Evolutionary conservation across 53 echinoderm and acorn worm genomes (phyloP).

Genomic region (Actinopyga echinites): DNA sequence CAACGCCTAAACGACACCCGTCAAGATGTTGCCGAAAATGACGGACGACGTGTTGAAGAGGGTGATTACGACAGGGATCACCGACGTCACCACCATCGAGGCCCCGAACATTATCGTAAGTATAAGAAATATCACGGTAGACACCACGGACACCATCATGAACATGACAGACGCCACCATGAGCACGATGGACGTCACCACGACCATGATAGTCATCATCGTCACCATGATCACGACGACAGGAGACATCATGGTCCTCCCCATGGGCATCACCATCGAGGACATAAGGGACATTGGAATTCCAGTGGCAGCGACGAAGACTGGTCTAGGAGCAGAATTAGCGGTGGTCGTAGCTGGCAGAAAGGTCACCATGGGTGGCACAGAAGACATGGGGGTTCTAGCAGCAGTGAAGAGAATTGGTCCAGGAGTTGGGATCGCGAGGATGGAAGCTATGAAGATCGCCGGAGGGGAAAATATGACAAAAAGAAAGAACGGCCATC

Average conservation of each 20-base stretch:
- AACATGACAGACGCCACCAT: background rate
- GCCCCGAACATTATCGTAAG: background rate
- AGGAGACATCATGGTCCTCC: background rate
- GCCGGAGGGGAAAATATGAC: background rate
- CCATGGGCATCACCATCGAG: background rate
- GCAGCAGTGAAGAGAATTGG: background rate
- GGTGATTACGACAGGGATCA: background rate
- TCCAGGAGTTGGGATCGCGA: background rate
- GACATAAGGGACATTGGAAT: background rate
- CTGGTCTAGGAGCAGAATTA: background rate
- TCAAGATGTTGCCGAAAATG: no score
- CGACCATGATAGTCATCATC: background rate
- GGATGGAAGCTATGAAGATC: background rate
- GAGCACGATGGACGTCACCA: background rate
- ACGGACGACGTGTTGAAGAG: no score
- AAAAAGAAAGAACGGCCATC: constrained; percentile 30
- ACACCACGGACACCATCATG: background rate
- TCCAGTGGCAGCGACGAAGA: no score
- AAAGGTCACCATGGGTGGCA: background rate
- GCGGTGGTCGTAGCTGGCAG: background rate
- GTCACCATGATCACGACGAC: background rate
- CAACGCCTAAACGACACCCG: no score
- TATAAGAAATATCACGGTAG: background rate
- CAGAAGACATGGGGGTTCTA: background rate
- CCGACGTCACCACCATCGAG: background rate